Evolutionary conservation across 1,140 invertebrate species (phyloP).

Genomic region (Lerema accius): DNA sequence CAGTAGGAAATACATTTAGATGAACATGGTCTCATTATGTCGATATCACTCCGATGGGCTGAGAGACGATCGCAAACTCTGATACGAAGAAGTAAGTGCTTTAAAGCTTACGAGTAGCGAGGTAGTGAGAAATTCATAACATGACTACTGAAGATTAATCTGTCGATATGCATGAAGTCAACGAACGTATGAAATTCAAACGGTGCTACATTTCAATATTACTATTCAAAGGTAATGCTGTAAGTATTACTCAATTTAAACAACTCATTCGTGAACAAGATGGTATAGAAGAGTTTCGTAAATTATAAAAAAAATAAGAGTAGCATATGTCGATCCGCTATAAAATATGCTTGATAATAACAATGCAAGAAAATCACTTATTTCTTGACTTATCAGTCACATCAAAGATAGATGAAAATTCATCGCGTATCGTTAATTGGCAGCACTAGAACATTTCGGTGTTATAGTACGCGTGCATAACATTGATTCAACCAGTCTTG

Average conservation of each 20-base stretch:
- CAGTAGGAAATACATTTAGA: constrained; percentile 48
- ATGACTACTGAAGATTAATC: constrained; percentile 7
- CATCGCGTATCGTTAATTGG: constrained; percentile 8
- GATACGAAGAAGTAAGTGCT: constrained; percentile 22
- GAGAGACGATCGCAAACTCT: constrained; percentile 25
- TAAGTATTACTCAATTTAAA: no score
- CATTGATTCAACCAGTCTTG: constrained; percentile 33
- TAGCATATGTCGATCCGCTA: no score
- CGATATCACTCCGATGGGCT: constrained; percentile 34
- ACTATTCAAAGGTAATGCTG: not conserved
- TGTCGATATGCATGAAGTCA: not conserved
- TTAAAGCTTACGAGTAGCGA: constrained; percentile 16
- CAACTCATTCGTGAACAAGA: no score
- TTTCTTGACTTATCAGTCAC: no score
- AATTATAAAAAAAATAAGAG: no score
- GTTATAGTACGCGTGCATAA: constrained; percentile 12
- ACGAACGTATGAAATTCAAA: constrained; percentile 12
- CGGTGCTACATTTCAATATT: not conserved
- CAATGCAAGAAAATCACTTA: no score
- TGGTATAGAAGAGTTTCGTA: no score
- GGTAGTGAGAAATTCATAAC: constrained; percentile 21
- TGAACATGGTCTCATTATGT: constrained; percentile 43
- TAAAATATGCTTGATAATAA: no score
- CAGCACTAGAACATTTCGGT: constrained; percentile 1
- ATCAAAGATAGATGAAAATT: no score